Evolutionary conservation across 2,113 vertebrate species (phyloP).

Genomic region (Jacana jacana): DNA sequence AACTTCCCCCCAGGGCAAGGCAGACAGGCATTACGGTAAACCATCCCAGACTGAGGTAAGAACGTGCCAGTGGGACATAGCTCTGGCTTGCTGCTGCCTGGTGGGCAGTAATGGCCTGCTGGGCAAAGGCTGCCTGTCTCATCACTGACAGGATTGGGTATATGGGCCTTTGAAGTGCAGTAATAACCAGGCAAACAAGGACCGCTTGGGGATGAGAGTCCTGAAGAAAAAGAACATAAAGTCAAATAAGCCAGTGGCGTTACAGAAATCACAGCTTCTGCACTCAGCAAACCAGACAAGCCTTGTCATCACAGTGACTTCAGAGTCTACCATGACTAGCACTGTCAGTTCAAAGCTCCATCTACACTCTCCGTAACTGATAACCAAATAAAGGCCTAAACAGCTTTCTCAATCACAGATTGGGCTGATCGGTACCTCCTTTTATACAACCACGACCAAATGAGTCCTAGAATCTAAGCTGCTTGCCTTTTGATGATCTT

Average conservation of each 20-base stretch:
- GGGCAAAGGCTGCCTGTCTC: conserved; percentile 78
- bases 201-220: conserved; percentile 78
- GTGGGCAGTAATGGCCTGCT: conserved; percentile 80
- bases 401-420: not conserved
- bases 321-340: not conserved
- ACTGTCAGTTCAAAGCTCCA: not conserved
- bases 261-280: not conserved
- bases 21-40: conserved; percentile 67
- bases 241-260: not conserved
- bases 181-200: conserved; percentile 80
- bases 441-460: not conserved
- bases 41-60: conserved; percentile 73
- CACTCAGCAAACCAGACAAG: not conserved
- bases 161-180: conserved; percentile 75
- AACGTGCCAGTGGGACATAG: conserved; percentile 81
- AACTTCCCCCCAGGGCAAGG: conserved; percentile 80
- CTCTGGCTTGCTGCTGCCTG: conserved; percentile 75
- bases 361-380: not conserved
- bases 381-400: not conserved
- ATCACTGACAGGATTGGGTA: conserved; percentile 62
- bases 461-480: not conserved
- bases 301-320: not conserved
- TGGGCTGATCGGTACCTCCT: rapidly evolving
- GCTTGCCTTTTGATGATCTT: not conserved
- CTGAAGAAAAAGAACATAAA: not conserved